A percentile compares a stretch with the other conserved stretches of the same genome.
These are phyloP conservation scores for Leucoraja ocellata DNA, from an alignment of 2,797 vertebrate genomes.

Conservation along the genomic window DNA sequence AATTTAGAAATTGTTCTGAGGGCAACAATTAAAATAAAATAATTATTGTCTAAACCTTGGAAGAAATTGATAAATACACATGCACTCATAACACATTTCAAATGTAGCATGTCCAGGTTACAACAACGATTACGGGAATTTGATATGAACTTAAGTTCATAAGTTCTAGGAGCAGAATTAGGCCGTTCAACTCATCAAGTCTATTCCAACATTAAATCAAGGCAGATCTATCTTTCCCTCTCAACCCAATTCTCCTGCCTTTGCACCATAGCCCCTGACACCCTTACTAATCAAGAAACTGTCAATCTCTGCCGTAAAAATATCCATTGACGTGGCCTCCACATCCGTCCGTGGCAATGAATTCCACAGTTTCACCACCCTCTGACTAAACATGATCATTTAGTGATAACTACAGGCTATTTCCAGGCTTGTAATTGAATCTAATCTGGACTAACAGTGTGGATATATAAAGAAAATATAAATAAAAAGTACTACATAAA, in stretches of 20 bases:
- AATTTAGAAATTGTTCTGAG: background rate
- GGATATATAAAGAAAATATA: background rate
- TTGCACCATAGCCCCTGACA: no score
- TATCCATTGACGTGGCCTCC: no score
- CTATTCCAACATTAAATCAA: no score
- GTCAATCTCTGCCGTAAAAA: no score
- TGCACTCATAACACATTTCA: background rate
- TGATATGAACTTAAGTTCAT: background rate
- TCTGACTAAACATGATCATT: background rate
- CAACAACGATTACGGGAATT: background rate
- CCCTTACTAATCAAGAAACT: no score
- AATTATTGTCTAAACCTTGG: background rate
- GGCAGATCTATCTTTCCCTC: no score
- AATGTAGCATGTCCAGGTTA: background rate
- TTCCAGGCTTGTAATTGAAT: background rate
- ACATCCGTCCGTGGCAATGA: no score
- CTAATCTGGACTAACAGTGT: background rate
- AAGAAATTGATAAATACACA: background rate
- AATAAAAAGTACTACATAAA: background rate
- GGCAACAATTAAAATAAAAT: background rate
- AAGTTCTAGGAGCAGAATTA: no score
- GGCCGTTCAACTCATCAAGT: no score
- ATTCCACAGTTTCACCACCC: no score
- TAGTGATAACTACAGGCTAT: background rate
- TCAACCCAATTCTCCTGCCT: no score